A percentile compares a stretch with the other conserved stretches of the same genome.
These are phyloP conservation scores for Coilia nasus DNA, from an alignment of 2,797 vertebrate species.

Conservation along the genomic window DNA sequence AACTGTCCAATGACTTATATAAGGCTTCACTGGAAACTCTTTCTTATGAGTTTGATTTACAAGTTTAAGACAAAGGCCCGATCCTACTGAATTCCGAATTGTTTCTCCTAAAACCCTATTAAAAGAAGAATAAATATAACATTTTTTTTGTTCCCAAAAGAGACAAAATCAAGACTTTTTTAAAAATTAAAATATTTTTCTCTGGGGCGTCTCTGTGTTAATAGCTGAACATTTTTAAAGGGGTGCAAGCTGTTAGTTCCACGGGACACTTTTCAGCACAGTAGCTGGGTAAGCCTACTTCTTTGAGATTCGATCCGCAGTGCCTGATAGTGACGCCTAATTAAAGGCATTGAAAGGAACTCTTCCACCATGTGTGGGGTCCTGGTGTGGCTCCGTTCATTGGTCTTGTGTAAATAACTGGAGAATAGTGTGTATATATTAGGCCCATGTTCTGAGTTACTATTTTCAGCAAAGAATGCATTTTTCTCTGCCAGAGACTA, in stretches of 20 bases:
- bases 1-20: too few species aligned
- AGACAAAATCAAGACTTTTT: too few species aligned
- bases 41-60: too few species aligned
- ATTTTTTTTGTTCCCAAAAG: too few species aligned
- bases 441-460: constrained; percentile 50
- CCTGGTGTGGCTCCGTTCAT: constrained; percentile 23
- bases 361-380: background rate
- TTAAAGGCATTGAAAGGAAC: background rate
- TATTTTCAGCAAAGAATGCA: constrained; percentile 45
- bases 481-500: constrained; percentile 49
- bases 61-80: too few species aligned
- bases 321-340: background rate
- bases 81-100: too few species aligned
- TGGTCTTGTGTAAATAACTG: constrained; percentile 49
- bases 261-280: background rate
- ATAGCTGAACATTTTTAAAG: background rate
- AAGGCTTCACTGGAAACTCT: too few species aligned
- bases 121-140: too few species aligned
- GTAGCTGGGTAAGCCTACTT: background rate
- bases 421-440: constrained; percentile 44
- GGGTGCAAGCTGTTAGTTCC: background rate
- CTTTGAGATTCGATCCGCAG: background rate
- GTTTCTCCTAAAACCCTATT: too few species aligned
- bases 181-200: too few species aligned
- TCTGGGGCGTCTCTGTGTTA: background rate